A percentile compares a stretch with the other conserved stretches of the same genome.
Evolutionary conservation across 2,888 invertebrate species (phyloP).

Genomic region (Linnaemya tessellans): DNA sequence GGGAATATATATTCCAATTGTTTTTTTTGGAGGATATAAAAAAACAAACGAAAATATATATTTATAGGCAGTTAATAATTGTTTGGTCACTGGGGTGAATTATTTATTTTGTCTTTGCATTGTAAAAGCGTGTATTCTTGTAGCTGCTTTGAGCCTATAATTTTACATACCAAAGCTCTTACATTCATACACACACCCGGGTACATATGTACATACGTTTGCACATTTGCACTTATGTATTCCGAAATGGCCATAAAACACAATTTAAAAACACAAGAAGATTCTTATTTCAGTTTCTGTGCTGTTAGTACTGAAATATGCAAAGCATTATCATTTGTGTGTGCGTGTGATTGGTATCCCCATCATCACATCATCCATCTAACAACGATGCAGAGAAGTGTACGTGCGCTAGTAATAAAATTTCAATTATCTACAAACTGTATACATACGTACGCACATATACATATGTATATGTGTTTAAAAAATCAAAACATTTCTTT

Average conservation of each 20-base stretch:
- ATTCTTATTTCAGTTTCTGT: constrained; percentile 72
- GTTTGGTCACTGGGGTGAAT: too few species aligned
- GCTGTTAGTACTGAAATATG: constrained; percentile 80
- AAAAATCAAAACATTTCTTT: too few species aligned
- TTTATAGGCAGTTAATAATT: too few species aligned
- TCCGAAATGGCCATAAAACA: neutral
- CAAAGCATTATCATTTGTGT: constrained; percentile 72
- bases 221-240: neutral
- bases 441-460: too few species aligned
- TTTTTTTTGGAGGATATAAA: too few species aligned
- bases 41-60: too few species aligned
- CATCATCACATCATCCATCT: neutral
- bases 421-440: too few species aligned
- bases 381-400: too few species aligned
- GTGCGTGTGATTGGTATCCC: neutral
- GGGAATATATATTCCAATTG: too few species aligned
- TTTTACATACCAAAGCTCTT: neutral
- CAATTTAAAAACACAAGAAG: neutral
- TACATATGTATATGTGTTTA: too few species aligned
- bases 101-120: too few species aligned
- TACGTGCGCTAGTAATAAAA: too few species aligned
- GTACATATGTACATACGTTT: neutral
- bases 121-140: neutral
- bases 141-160: neutral
- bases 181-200: neutral